phyloP scores from a whole-genome alignment of 2,797 vertebrate species.

The Urosaurus nigricauda region DNA sequence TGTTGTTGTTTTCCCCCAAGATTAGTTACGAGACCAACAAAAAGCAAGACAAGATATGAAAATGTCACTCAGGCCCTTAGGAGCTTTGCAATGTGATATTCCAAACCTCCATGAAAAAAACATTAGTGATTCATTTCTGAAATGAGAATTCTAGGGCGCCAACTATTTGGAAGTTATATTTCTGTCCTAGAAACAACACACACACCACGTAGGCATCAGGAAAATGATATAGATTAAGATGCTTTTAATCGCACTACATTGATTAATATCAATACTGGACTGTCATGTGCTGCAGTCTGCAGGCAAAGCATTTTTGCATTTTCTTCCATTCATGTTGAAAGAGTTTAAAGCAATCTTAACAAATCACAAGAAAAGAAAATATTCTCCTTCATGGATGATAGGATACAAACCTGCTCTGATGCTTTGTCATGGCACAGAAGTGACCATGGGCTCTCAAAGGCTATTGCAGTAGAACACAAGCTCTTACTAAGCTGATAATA shows the following conservation, averaged over 20 bases:
- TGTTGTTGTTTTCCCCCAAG: neutral
- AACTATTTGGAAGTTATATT: neutral
- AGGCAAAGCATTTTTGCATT: neutral
- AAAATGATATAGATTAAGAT: neutral
- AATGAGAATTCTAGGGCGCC: neutral
- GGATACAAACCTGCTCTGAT: neutral
- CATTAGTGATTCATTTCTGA: neutral
- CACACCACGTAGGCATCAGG: neutral
- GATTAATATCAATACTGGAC: neutral
- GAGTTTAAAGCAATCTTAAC: neutral
- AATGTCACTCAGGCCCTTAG: conserved; percentile 53
- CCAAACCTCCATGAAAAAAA: conserved; percentile 41
- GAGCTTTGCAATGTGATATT: conserved; percentile 49
- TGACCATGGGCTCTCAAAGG: neutral
- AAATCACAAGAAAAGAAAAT: neutral
- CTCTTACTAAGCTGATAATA: neutral
- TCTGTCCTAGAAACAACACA: neutral
- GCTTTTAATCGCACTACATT: neutral
- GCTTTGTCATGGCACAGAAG: neutral
- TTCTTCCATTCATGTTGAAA: neutral
- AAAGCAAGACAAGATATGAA: conserved; percentile 64
- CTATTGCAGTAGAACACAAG: neutral
- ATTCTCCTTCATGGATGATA: neutral
- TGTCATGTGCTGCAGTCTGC: too few relatives aligned
- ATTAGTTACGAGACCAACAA: too few relatives aligned